Conservation (phyloP, 2,797 vertebrate species). For the Ambastaia sidthimunki region DNA sequence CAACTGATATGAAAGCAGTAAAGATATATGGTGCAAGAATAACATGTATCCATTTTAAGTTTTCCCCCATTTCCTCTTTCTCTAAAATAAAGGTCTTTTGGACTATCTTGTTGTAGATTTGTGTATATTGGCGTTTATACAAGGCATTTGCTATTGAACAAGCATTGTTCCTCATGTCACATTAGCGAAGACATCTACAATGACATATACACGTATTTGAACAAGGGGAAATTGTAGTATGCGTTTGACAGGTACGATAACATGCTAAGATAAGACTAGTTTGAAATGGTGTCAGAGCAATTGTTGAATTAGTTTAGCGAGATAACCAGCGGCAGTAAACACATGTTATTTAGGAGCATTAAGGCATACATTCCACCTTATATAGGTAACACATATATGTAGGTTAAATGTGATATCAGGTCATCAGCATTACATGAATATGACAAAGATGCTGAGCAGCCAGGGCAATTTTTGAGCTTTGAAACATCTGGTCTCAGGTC, state of each 20-base stretch:
- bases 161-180: not conserved
- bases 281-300: not conserved
- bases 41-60: not conserved
- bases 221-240: slow-evolving; percentile 5
- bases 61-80: not conserved
- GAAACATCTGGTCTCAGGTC: not conserved
- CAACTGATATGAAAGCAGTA: not conserved
- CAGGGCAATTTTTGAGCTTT: not conserved
- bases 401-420: too few species aligned
- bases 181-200: not conserved
- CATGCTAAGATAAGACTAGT: slow-evolving; percentile 25
- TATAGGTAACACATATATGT: not conserved
- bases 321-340: slow-evolving; percentile 29
- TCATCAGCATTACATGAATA: not conserved
- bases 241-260: slow-evolving; percentile 11
- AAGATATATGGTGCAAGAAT: not conserved
- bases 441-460: not conserved
- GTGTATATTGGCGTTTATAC: not conserved
- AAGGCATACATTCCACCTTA: not conserved
- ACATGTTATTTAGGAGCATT: not conserved
- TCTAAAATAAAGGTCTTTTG: not conserved
- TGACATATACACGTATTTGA: not conserved
- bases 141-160: not conserved
- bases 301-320: not conserved
- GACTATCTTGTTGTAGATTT: not conserved